A percentile compares a stretch with the other conserved stretches of the same genome.
Evolutionary conservation across 2,888 invertebrate genomes (phyloP).

Genomic region (Metalampra italica): DNA sequence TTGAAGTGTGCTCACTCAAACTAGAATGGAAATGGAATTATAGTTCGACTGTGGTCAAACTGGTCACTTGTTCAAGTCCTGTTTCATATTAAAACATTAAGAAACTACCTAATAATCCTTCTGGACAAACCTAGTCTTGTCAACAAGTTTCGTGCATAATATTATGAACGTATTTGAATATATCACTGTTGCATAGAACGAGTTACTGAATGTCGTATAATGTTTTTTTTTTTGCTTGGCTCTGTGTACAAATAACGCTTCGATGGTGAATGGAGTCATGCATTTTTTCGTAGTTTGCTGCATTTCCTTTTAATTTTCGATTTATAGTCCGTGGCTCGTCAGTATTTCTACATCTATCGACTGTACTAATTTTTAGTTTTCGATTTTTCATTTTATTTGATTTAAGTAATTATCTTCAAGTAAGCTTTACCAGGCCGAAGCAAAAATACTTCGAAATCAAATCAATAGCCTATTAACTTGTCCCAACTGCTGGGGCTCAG

Average conservation of each 20-base stretch:
- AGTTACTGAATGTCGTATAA: background rate
- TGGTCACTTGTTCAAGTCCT: too few relatives aligned
- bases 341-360: conserved; percentile 11
- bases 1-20: too few relatives aligned
- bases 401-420: background rate
- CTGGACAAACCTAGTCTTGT: too few relatives aligned
- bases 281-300: conserved; percentile 36
- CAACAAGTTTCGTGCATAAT: too few relatives aligned
- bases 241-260: conserved; percentile 53
- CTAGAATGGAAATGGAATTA: too few relatives aligned
- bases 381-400: conserved; percentile 21
- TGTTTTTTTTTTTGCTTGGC: conserved; percentile 27
- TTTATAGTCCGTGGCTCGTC: conserved; percentile 20
- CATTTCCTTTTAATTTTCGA: conserved; percentile 32
- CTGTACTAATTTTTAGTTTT: conserved; percentile 38
- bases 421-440: background rate
- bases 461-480: too few relatives aligned
- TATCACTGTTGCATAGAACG: background rate
- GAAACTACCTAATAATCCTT: too few relatives aligned
- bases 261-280: conserved; percentile 52
- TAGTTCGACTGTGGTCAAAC: too few relatives aligned
- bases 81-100: too few relatives aligned
- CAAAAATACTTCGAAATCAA: too few relatives aligned
- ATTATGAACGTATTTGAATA: background rate
- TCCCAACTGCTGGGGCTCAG: too few relatives aligned